These are phyloP conservation scores for Lamellibrachia luymesi DNA, from an alignment of 1,140 invertebrate genomes.

Conservation along the genomic window DNA sequence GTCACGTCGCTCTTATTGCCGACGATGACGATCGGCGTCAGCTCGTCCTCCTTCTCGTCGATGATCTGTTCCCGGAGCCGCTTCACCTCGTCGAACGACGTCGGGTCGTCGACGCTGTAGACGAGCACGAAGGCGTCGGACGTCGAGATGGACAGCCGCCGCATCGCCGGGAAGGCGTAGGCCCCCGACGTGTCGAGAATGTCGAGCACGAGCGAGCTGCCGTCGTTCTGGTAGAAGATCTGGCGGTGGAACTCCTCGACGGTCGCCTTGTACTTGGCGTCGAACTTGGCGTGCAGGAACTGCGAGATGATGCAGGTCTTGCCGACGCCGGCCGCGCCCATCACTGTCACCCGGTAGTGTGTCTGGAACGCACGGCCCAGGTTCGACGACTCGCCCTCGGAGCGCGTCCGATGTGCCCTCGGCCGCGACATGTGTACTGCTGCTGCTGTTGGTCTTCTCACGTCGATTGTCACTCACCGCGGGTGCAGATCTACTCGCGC, in stretches of 20 bases:
- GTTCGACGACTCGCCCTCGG: not conserved
- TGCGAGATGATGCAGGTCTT: slow-evolving; percentile 85
- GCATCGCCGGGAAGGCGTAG: slow-evolving; percentile 99
- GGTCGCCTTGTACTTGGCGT: slow-evolving; percentile 97
- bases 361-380: not conserved
- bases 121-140: slow-evolving; percentile 65
- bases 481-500: not conserved
- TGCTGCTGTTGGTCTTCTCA: not conserved
- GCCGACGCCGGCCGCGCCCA: slow-evolving; percentile 21
- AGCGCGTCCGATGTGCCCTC: not conserved
- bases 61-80: slow-evolving; percentile 11
- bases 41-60: not conserved
- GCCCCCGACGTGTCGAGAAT: slow-evolving; percentile 82
- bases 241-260: slow-evolving; percentile 60
- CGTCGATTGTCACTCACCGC: not conserved
- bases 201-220: slow-evolving; percentile 16
- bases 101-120: slow-evolving; percentile 57
- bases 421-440: not conserved
- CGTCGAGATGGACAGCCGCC: slow-evolving; percentile 95
- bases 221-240: slow-evolving; percentile 60
- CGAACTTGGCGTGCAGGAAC: slow-evolving; percentile 97
- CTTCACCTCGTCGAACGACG: slow-evolving; percentile 27
- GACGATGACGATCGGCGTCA: slow-evolving; percentile 20
- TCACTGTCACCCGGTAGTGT: slow-evolving; percentile 15
- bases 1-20: slow-evolving; percentile 18